These are phyloP conservation scores for Scarus forsteni DNA, from an alignment of 2,797 vertebrate species.

Conservation along the genomic window DNA sequence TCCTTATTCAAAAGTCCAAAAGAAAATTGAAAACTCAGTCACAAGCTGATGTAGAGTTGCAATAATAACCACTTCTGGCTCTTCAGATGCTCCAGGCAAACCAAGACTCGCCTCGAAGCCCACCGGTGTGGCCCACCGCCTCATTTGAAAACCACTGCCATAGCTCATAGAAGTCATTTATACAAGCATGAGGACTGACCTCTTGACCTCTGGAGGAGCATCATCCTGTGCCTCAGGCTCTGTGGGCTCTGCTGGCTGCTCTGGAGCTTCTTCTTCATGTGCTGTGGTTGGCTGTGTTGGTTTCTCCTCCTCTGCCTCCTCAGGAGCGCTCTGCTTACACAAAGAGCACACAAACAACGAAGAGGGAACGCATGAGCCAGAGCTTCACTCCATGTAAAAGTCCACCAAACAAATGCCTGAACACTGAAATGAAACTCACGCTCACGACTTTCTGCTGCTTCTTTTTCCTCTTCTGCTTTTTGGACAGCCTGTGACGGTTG, in stretches of 20 bases:
- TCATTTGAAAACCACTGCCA: too few relatives aligned
- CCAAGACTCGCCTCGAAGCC: too few relatives aligned
- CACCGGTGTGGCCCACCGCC: too few relatives aligned
- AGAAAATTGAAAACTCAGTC: too few relatives aligned
- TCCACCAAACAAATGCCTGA: not conserved
- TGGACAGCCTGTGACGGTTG: conserved; percentile 85
- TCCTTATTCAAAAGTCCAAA: too few relatives aligned
- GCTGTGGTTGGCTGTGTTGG: conserved; percentile 22
- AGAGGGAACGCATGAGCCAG: not conserved
- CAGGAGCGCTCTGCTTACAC: conserved; percentile 51
- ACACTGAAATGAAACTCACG: conserved; percentile 72
- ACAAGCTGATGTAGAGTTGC: too few relatives aligned
- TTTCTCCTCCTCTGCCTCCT: conserved; percentile 47
- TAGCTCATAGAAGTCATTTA: too few relatives aligned
- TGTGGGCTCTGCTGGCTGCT: conserved; percentile 28
- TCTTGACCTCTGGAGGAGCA: conserved; percentile 65
- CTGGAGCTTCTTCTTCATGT: conserved; percentile 38
- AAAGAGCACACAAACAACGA: not conserved
- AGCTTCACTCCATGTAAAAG: not conserved
- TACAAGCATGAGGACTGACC: conserved; percentile 56
- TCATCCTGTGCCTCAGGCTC: conserved; percentile 59
- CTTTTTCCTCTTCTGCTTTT: conserved; percentile 95
- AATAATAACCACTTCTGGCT: too few relatives aligned
- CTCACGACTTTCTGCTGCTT: conserved; percentile 85
- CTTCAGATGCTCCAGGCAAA: too few relatives aligned